A percentile compares a stretch with the other conserved stretches of the same genome.
phyloP scores from a whole-genome alignment of 2,888 invertebrate species.

The Hypena proboscidalis region DNA sequence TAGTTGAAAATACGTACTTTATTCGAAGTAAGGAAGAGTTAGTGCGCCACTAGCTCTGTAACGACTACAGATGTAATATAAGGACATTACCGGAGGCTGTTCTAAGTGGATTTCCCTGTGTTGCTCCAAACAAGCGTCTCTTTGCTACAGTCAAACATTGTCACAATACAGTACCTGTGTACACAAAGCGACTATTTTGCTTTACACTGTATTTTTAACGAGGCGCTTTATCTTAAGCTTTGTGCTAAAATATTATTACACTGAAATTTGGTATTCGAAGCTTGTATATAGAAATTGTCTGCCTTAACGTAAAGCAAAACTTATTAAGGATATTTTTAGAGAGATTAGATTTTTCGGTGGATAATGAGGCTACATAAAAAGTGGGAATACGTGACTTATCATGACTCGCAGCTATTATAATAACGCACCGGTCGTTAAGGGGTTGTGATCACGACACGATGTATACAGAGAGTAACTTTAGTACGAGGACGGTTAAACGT shows the following conservation, averaged over 20 bases:
- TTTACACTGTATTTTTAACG: constrained; percentile 7
- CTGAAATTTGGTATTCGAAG: not conserved
- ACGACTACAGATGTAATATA: constrained; percentile 49
- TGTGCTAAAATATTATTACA: not conserved
- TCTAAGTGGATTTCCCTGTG: constrained; percentile 58
- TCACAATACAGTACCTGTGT: constrained; percentile 22
- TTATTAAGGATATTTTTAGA: not conserved
- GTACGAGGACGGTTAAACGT: constrained; percentile 48
- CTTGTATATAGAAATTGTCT: too few species aligned
- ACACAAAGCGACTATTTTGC: constrained; percentile 17
- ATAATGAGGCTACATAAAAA: constrained; percentile 12
- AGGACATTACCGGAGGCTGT: constrained; percentile 51
- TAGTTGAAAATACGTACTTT: constrained; percentile 42
- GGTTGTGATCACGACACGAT: constrained; percentile 51
- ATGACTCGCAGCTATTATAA: constrained; percentile 10
- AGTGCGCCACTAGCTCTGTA: constrained; percentile 28
- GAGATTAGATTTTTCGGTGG: constrained; percentile 24
- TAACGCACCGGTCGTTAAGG: constrained; percentile 34
- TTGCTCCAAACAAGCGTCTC: constrained; percentile 45
- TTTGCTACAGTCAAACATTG: constrained; percentile 43
- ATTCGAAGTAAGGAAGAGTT: constrained; percentile 40
- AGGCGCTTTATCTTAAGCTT: constrained; percentile 1
- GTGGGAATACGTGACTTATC: constrained; percentile 34
- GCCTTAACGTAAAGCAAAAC: not conserved
- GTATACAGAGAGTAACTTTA: constrained; percentile 49